A percentile compares a stretch with the other conserved stretches of the same genome.
These are phyloP conservation scores for Galerucella pusilla DNA, from an alignment of 2,888 invertebrate genomes.

Conservation along the genomic window DNA sequence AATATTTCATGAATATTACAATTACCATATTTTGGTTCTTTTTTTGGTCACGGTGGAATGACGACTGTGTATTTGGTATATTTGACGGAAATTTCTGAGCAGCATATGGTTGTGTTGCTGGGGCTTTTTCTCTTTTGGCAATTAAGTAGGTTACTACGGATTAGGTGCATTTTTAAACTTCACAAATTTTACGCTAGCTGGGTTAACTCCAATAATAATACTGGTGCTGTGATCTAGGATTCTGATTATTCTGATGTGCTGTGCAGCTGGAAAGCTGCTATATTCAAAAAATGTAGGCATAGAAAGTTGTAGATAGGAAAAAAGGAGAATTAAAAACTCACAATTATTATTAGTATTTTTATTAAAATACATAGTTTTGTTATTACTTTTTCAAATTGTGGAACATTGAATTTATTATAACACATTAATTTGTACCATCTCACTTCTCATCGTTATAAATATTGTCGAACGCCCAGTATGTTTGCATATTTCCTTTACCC, in stretches of 20 bases:
- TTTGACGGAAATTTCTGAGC: too few species aligned
- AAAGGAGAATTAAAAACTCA: neutral
- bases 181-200: neutral
- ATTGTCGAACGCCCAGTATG: constrained; percentile 67
- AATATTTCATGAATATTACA: too few species aligned
- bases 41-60: too few species aligned
- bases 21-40: too few species aligned
- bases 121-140: neutral
- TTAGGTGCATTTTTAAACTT: neutral
- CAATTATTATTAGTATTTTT: neutral
- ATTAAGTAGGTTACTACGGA: neutral
- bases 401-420: neutral
- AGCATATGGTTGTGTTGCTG: too few species aligned
- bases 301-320: neutral
- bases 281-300: too few species aligned
- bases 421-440: constrained; percentile 8
- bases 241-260: too few species aligned
- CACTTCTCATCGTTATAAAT: constrained; percentile 46
- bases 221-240: neutral
- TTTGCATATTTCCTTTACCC: constrained; percentile 85
- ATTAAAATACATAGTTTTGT: neutral
- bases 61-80: too few species aligned
- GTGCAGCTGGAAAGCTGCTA: neutral
- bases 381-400: neutral
- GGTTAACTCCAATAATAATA: neutral